Evolutionary conservation across 2,888 invertebrate species (phyloP).

Genomic region (Endomychus coccineus): DNA sequence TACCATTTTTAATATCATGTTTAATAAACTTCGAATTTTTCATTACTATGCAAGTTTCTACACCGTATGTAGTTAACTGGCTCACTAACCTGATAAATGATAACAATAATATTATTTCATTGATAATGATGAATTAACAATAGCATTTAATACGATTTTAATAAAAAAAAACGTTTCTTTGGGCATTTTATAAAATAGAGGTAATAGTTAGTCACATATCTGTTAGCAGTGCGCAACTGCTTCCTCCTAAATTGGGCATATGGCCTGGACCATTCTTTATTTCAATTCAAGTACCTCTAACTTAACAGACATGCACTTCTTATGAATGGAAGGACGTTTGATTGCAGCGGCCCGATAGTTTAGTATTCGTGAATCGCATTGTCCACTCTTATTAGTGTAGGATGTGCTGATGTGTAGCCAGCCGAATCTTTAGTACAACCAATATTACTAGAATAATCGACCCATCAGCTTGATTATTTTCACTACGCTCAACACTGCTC

Average conservation of each 20-base stretch:
- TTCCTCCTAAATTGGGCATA: slow-evolving; percentile 16
- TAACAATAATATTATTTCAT: slow-evolving; percentile 42
- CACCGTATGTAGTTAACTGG: slow-evolving; percentile 34
- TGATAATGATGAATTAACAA: slow-evolving; percentile 40
- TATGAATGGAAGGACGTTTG: slow-evolving; percentile 34
- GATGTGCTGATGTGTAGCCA: slow-evolving; percentile 37
- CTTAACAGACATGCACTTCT: slow-evolving; percentile 28
- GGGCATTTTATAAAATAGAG: slow-evolving; percentile 38
- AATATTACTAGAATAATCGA: slow-evolving; percentile 32
- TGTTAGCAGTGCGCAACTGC: slow-evolving; percentile 19
- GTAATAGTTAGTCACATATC: slow-evolving; percentile 29
- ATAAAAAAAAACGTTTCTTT: slow-evolving; percentile 41
- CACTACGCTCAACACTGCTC: slow-evolving; percentile 13
- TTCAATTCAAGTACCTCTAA: slow-evolving; percentile 24
- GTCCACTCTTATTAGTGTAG: slow-evolving; percentile 31
- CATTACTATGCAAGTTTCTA: slow-evolving; percentile 40
- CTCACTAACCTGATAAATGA: slow-evolving; percentile 34
- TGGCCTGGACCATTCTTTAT: slow-evolving; percentile 17
- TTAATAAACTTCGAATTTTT: slow-evolving; percentile 43
- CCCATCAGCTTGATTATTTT: slow-evolving; percentile 33
- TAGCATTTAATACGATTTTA: slow-evolving; percentile 44
- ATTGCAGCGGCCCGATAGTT: slow-evolving; percentile 36
- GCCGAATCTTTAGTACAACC: slow-evolving; percentile 40
- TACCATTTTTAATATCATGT: slow-evolving; percentile 45
- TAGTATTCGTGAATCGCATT: slow-evolving; percentile 38